These are phyloP conservation scores for Drosophila tsacasi DNA, from an alignment of 1,140 invertebrate genomes.

Conservation along the genomic window DNA sequence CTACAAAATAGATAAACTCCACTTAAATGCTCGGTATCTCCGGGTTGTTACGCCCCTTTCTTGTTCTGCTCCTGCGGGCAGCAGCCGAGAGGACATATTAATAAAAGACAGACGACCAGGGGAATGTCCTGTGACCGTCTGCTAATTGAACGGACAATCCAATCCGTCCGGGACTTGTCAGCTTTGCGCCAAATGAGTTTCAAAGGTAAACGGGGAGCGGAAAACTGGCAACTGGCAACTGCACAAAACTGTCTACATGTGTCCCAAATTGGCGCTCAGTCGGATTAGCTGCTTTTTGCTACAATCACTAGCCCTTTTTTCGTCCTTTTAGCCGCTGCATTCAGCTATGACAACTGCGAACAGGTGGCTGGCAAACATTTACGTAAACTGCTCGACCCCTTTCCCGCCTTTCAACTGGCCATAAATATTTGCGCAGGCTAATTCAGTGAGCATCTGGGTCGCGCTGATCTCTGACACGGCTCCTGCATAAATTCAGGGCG, in stretches of 20 bases:
- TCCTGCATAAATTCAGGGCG: constrained; percentile 48
- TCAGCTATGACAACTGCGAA: constrained; percentile 62
- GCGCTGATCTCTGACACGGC: constrained; percentile 62
- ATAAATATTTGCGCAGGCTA: constrained; percentile 60
- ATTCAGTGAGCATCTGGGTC: constrained; percentile 65
- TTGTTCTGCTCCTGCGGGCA: constrained; percentile 13
- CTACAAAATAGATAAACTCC: not conserved
- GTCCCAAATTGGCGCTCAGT: constrained; percentile 68
- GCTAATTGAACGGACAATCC: constrained; percentile 62
- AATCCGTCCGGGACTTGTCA: constrained; percentile 41
- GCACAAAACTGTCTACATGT: constrained; percentile 57
- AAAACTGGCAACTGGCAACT: constrained; percentile 18
- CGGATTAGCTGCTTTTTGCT: constrained; percentile 66
- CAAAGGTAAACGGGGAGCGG: constrained; percentile 40
- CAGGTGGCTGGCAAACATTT: constrained; percentile 69
- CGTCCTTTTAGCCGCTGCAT: constrained; percentile 27
- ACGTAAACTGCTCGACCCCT: constrained; percentile 44
- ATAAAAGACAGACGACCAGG: constrained; percentile 41
- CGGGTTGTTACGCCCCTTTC: not conserved
- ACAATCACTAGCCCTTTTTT: constrained; percentile 42
- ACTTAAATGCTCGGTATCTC: not conserved
- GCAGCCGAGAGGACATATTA: constrained; percentile 47
- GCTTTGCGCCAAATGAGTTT: constrained; percentile 60
- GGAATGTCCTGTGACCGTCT: constrained; percentile 54
- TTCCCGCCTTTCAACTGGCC: constrained; percentile 24